These are phyloP conservation scores for Pavo muticus DNA, from an alignment of 2,113 vertebrate species.

Conservation along the genomic window DNA sequence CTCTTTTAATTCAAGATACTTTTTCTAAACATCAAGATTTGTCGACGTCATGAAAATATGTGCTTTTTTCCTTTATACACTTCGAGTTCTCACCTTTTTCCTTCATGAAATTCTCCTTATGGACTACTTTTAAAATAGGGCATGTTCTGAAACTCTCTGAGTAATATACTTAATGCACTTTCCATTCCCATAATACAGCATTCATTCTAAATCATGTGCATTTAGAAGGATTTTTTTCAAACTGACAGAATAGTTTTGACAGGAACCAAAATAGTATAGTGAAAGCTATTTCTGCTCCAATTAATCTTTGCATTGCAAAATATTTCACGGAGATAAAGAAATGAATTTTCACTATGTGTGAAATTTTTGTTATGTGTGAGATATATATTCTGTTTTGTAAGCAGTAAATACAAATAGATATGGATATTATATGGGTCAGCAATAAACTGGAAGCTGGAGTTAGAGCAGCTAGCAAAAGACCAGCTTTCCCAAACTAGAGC, in stretches of 20 bases:
- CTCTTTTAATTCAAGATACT: neutral
- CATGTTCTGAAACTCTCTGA: neutral
- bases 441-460: neutral
- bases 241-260: neutral
- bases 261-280: neutral
- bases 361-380: neutral
- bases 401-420: neutral
- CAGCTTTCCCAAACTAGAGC: neutral
- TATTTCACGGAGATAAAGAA: neutral
- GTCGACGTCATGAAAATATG: neutral
- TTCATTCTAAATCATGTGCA: neutral
- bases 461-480: neutral
- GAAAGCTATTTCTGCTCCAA: slow-evolving; percentile 13
- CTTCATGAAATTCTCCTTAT: neutral
- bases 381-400: neutral
- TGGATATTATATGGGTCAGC: neutral
- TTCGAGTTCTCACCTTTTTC: neutral
- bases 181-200: neutral
- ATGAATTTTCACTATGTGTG: neutral
- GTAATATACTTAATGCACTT: neutral
- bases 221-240: neutral
- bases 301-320: slow-evolving; percentile 31
- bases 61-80: accelerated
- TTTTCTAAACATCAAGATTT: neutral
- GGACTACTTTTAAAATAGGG: neutral